Percentiles rank a stretch among this genome's conserved stretches.
phyloP scores from a whole-genome alignment of 1,140 invertebrate species.

The Geopemphigus sp. region DNA sequence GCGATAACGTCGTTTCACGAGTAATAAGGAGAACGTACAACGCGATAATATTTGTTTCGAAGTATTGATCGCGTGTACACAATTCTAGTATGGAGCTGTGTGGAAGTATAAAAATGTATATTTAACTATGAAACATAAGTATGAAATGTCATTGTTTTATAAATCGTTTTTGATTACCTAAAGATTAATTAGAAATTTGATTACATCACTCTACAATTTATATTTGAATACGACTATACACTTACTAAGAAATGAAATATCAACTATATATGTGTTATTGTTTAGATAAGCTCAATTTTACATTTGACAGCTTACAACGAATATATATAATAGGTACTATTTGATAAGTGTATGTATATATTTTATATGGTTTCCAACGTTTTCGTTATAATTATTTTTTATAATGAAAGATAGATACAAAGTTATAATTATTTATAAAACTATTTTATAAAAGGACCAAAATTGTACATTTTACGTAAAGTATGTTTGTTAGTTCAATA shows the following conservation, averaged over 20 bases:
- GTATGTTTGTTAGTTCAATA: too few relatives aligned
- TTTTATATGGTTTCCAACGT: too few relatives aligned
- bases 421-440: too few relatives aligned
- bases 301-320: too few relatives aligned
- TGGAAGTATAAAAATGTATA: not conserved
- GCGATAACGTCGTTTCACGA: conserved; percentile 26
- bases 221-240: not conserved
- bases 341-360: too few relatives aligned
- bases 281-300: not conserved
- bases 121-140: not conserved
- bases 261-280: not conserved
- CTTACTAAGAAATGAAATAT: conserved; percentile 28
- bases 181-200: conserved; percentile 29
- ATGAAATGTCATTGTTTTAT: not conserved
- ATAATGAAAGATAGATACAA: too few relatives aligned
- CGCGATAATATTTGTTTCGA: conserved; percentile 25
- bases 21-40: conserved; percentile 20
- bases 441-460: too few relatives aligned
- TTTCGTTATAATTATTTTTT: too few relatives aligned
- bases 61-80: conserved; percentile 7
- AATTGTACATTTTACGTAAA: too few relatives aligned
- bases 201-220: not conserved
- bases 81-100: not conserved
- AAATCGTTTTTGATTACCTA: not conserved
- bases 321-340: too few relatives aligned